Evolutionary conservation across 2,888 invertebrate species (phyloP).

Genomic region (Boloria selene): DNA sequence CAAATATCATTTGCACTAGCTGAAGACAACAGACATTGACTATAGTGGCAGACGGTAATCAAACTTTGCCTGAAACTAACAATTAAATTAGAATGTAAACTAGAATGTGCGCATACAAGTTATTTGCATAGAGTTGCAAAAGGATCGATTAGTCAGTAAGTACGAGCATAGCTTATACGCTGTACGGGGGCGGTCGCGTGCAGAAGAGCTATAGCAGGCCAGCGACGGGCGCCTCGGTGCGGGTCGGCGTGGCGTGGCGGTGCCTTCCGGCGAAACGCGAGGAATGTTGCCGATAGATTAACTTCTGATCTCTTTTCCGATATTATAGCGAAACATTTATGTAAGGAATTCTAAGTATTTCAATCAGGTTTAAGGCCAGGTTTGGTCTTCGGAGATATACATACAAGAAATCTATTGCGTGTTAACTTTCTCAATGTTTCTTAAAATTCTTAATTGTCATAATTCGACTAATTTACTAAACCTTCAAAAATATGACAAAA

Average conservation of each 20-base stretch:
- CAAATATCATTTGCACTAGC: too few species aligned
- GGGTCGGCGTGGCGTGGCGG: slow-evolving; percentile 53
- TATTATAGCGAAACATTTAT: slow-evolving; percentile 78
- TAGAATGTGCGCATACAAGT: slow-evolving; percentile 36
- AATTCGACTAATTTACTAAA: too few species aligned
- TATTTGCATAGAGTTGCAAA: slow-evolving; percentile 54
- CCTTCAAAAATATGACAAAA: too few species aligned
- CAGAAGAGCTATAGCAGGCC: slow-evolving; percentile 57
- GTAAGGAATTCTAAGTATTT: slow-evolving; percentile 78
- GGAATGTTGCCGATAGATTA: slow-evolving; percentile 82
- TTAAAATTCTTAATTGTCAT: too few species aligned
- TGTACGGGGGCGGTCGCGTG: slow-evolving; percentile 66
- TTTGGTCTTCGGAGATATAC: slow-evolving; percentile 42
- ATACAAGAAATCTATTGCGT: slow-evolving; percentile 54
- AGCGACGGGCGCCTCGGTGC: slow-evolving; percentile 43
- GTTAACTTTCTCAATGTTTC: slow-evolving; percentile 42
- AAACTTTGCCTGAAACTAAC: slow-evolving; percentile 30
- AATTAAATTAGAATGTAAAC: slow-evolving; percentile 36
- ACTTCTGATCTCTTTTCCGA: slow-evolving; percentile 82
- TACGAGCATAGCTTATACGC: slow-evolving; percentile 47
- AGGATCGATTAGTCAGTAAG: slow-evolving; percentile 68
- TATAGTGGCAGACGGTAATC: slow-evolving; percentile 23
- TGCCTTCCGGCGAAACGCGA: slow-evolving; percentile 81
- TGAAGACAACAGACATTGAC: neutral
- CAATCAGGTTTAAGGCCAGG: slow-evolving; percentile 76